A percentile compares a stretch with the other conserved stretches of the same genome.
Conservation (phyloP, 2,113 vertebrate species). For the Syngnathus typhle region DNA sequence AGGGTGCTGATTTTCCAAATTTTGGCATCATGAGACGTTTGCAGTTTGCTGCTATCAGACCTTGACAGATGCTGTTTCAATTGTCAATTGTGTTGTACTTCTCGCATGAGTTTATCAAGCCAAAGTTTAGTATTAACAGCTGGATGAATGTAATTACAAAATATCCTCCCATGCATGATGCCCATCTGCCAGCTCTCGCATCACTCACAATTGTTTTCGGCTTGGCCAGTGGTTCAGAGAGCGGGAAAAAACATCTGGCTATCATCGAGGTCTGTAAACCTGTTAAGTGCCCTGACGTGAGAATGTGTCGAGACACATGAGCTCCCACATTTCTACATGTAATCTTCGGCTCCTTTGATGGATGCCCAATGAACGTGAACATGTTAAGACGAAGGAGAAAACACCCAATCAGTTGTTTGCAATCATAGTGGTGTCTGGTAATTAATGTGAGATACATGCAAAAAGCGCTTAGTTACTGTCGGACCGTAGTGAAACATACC, state of each 20-base stretch:
- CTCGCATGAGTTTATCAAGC: conserved; percentile 23
- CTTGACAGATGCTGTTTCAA: conserved; percentile 40
- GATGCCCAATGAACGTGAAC: conserved; percentile 7
- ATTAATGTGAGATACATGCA: conserved; percentile 9
- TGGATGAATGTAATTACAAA: not conserved
- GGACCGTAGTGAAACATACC: conserved; percentile 65
- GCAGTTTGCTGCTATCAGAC: conserved; percentile 29
- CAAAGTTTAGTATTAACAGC: conserved; percentile 17
- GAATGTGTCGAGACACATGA: conserved; percentile 47
- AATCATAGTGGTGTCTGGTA: not conserved
- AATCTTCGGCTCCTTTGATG: conserved; percentile 41
- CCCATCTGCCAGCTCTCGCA: conserved; percentile 13
- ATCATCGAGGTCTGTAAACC: conserved; percentile 48
- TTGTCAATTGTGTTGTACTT: conserved; percentile 20
- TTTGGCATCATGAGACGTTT: conserved; percentile 33
- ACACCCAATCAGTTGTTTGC: conserved; percentile 18
- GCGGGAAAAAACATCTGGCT: conserved; percentile 61
- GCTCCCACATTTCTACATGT: conserved; percentile 44
- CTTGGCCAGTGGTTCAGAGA: conserved; percentile 38
- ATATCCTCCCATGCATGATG: conserved; percentile 15
- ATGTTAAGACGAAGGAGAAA: conserved; percentile 19
- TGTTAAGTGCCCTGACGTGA: conserved; percentile 49
- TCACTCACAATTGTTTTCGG: conserved; percentile 20
- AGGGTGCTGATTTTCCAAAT: conserved; percentile 42
- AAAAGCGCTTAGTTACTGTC: conserved; percentile 14